Evolutionary conservation across 2,113 vertebrate genomes (phyloP), one percentile per base, ranked within the genome.

Genomic region (Tichodroma muraria): DNA sequence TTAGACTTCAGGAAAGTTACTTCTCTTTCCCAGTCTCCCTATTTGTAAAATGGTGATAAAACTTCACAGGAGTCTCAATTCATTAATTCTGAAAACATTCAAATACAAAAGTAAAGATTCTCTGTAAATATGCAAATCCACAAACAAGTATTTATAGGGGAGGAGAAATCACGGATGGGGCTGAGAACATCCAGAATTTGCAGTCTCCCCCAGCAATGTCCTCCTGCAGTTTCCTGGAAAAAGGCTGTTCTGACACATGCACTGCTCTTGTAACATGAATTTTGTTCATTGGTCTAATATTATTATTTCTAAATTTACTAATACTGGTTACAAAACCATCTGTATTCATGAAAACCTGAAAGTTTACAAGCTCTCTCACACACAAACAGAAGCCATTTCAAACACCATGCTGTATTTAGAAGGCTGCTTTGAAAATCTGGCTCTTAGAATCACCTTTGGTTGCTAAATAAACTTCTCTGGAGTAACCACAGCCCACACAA

Each of bases 381-480:
- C 9, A 56, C 44, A 78, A 83, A 78, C 80, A 91, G 82, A 69
- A 82, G 81, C 38, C 28, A 33, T 63, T 95, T 75, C 89, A 77
- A 75, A 75, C 69, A 72, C 35, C 3, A 2, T 10, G 80, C 86
- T 84, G 53, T 68, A 88, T 88, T 95, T 84, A 94, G 83, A 93
- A 96, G 57, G 49, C 53, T 69, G 69, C 65, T 68, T 84, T 84
- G 82, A 92, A 92, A 95, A 84, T 57, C n/a, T 72, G 85, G 72
- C 83, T 77, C 82, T 86, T 65, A 90, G 53, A 40, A 86, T 93
- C 88, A 97, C 96, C 95, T 96, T 92, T 61, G 61, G 88, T 68
- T 91, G 64, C 76, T 96, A 90, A 95, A 95, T 75, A 97, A 95
- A 93, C 85, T 92, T 64, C 59, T 71, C 85, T 95, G 85, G 80